phyloP scores from a whole-genome alignment of 2,888 invertebrate genomes.

The Alloplasta piceator region DNA sequence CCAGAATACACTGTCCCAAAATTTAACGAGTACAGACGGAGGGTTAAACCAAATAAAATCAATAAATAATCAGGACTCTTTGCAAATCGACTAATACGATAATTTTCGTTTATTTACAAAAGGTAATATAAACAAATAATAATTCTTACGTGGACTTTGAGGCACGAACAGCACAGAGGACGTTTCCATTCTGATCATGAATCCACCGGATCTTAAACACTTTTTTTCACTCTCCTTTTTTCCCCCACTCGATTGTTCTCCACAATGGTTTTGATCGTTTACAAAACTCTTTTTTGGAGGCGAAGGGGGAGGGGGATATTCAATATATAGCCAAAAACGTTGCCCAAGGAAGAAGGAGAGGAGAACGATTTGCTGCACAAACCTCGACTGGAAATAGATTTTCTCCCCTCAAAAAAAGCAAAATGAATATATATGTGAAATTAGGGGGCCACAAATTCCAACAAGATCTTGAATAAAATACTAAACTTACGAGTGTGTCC shows the following conservation, averaged over 20 bases:
- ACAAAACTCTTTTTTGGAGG: slow-evolving; percentile 18
- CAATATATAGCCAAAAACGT: slow-evolving; percentile 11
- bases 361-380: slow-evolving; percentile 32
- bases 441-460: slow-evolving; percentile 53
- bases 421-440: slow-evolving; percentile 30
- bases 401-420: slow-evolving; percentile 47
- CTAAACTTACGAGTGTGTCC: background rate
- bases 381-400: slow-evolving; percentile 63
- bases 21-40: no score
- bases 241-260: slow-evolving; percentile 3
- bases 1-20: no score
- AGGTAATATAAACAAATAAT: slow-evolving; percentile 2
- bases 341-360: slow-evolving; percentile 24
- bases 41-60: background rate
- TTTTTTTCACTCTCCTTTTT: slow-evolving; percentile 13
- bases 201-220: slow-evolving; percentile 41
- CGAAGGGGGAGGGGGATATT: background rate
- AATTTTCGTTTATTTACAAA: background rate
- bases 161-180: slow-evolving; percentile 72
- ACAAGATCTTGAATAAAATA: slow-evolving; percentile 40
- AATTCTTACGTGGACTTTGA: slow-evolving; percentile 75
- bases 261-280: slow-evolving; percentile 28
- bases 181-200: slow-evolving; percentile 72
- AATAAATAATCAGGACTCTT: no score
- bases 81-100: background rate